Percentiles rank a stretch among this genome's conserved stretches.
These are phyloP conservation scores for Tinamus guttatus DNA, from an alignment of 2,113 vertebrate species.

Conservation along the genomic window DNA sequence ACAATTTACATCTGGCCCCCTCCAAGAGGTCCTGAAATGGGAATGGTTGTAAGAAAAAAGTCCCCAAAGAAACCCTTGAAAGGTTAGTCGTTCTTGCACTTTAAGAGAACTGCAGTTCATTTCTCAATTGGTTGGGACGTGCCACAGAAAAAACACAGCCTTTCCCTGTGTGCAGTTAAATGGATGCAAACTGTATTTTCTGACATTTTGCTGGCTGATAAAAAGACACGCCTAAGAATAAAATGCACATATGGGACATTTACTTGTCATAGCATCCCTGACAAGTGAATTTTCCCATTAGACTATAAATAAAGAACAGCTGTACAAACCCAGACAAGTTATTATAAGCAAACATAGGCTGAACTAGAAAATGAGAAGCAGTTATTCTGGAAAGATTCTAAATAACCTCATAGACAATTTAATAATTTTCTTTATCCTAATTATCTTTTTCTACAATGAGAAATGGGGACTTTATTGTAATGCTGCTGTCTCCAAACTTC, in stretches of 20 bases:
- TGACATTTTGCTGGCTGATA: constrained; percentile 54
- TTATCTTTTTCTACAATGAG: not conserved
- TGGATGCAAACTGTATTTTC: not conserved
- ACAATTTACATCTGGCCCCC: not conserved
- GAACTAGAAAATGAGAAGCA: constrained; percentile 28
- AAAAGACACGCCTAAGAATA: constrained; percentile 14
- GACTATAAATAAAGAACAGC: constrained; percentile 62
- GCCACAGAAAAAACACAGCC: not conserved
- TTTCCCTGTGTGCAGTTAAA: not conserved
- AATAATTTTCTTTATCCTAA: not conserved
- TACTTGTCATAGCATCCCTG: constrained; percentile 50
- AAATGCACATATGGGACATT: constrained; percentile 20
- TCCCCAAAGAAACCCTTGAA: not conserved
- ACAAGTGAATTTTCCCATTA: constrained; percentile 54
- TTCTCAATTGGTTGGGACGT: not conserved
- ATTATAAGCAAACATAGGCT: not conserved
- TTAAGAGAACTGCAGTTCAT: not conserved
- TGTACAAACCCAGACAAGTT: constrained; percentile 23
- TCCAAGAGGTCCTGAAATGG: not conserved
- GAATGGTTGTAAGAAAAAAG: not conserved
- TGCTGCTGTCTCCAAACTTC: not conserved
- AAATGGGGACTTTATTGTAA: not conserved
- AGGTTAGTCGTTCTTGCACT: not conserved
- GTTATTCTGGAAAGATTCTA: constrained; percentile 4
- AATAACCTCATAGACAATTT: not conserved